Base-by-base conservation (phyloP, 2,888 invertebrate species). In the Eupithecia inturbata region DNA sequence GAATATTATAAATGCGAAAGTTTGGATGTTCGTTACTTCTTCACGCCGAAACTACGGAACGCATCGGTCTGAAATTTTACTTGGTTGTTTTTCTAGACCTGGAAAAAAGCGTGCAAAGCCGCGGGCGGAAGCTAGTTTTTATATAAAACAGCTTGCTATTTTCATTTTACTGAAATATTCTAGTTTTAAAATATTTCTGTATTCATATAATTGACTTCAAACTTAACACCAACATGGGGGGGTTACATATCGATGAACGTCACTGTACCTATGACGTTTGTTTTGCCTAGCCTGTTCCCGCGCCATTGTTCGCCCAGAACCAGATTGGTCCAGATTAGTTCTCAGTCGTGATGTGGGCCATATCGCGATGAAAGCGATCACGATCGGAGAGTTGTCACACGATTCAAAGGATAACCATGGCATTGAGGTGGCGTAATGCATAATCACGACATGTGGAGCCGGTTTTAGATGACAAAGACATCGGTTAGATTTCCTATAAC, bases 311-410 rank as follows among this genome's bases (percentile, higher is more conserved):
- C 77, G 72, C 73, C 75, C 75, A 62, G 63, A n/a, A 74, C 68
- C 73, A 87, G 87, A 87, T 87, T 82, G 80, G 82, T 78, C 78
- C 77, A 85, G 86, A 87, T 88, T 86, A 87, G 78, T 57, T 57
- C 57, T 77, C 80, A 77, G 80, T 89, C 90, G 89, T 89, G 89
- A 89, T 85, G 86, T 85, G 84, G 83, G 75, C 81, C 85, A 82
- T 90, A 91, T 90, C 91, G 83, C 84, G 90, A 90, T 91, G 91
- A 90, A 92, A 91, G 89, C 88, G 80, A 88, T 88, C 91, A 92
- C 91, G 91, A 90, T 83, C 82, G 79, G 84, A 82, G 76, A 82
- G 81, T 83, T 84, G 87, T 87, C 86, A 86, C 88, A 87, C 84
- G 86, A 86, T 80, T 77, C 82, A 81, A 79, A 57, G 78, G 81